Conservation (phyloP, 1,140 invertebrate species). For the Polyergus mexicanus region DNA sequence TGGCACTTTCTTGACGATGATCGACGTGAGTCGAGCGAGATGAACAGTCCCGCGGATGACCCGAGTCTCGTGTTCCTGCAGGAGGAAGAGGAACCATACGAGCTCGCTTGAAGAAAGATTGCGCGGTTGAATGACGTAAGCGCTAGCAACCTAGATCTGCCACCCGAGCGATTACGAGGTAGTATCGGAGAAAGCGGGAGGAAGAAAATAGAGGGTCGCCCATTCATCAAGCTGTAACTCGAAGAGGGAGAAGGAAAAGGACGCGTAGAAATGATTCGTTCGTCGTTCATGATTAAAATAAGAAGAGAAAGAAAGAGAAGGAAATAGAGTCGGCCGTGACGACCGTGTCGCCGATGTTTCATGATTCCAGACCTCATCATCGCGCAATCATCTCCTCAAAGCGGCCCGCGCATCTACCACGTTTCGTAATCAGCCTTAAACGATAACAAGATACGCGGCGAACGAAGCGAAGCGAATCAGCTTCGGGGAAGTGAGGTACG, state of each 20-base stretch:
- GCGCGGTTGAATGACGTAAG: conserved; percentile 72
- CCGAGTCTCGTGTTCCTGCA: conserved; percentile 19
- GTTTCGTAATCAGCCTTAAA: conserved; percentile 80
- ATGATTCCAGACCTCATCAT: conserved; percentile 75
- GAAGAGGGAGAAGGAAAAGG: conserved; percentile 52
- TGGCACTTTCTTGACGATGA: conserved; percentile 69
- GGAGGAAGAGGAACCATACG: conserved; percentile 28
- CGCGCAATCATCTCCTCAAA: conserved; percentile 74
- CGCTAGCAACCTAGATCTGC: conserved; percentile 82
- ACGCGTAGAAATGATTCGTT: neutral
- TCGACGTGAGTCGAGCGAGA: conserved; percentile 64
- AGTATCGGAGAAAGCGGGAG: conserved; percentile 68
- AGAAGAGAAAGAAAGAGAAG: neutral
- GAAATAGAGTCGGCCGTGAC: conserved; percentile 40
- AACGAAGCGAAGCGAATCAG: conserved; percentile 38
- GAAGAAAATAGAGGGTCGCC: conserved; percentile 63
- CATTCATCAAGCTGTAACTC: conserved; percentile 76
- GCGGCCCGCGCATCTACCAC: conserved; percentile 57
- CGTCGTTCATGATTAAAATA: conserved; percentile 19
- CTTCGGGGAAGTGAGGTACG: conserved; percentile 58
- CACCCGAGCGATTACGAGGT: conserved; percentile 74
- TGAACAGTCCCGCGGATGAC: conserved; percentile 50
- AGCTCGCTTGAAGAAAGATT: conserved; percentile 43
- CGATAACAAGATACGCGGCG: conserved; percentile 77
- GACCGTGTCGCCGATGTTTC: conserved; percentile 67